Evolutionary conservation across 2,113 vertebrate genomes (phyloP).

Genomic region (Sminthopsis crassicaudata): DNA sequence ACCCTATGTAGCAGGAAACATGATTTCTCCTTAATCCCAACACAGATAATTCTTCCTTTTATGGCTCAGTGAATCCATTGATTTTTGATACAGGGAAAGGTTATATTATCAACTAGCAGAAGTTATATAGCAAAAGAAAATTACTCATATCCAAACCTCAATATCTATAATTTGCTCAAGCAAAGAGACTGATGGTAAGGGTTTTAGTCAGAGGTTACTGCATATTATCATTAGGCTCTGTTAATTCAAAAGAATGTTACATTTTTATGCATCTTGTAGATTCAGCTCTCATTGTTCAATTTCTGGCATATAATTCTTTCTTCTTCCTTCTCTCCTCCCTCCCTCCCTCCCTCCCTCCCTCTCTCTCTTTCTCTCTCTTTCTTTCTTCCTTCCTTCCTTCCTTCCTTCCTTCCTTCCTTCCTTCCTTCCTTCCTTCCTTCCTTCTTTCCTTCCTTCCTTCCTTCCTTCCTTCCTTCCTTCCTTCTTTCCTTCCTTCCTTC

Average conservation of each 20-base stretch:
- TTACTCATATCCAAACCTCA: neutral
- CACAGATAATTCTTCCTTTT: neutral
- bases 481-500: no score
- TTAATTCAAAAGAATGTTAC: neutral
- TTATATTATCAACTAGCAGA: neutral
- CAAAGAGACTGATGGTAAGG: neutral
- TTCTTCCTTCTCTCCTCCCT: no score
- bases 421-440: no score
- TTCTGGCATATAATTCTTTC: no score
- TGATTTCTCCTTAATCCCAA: neutral
- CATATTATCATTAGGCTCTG: neutral
- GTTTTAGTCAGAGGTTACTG: neutral
- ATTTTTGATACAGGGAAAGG: neutral
- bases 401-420: no score
- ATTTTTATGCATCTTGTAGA: neutral
- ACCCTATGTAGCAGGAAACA: neutral
- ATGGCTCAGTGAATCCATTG: neutral
- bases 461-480: no score
- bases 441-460: no score
- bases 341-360: no score
- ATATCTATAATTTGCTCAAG: neutral
- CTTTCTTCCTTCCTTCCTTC: no score
- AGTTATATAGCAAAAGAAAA: neutral
- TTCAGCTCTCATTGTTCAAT: no score
- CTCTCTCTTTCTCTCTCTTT: no score